These are phyloP conservation scores for Ecdyonurus torrentis DNA, from an alignment of 2,888 invertebrate species.

Conservation along the genomic window DNA sequence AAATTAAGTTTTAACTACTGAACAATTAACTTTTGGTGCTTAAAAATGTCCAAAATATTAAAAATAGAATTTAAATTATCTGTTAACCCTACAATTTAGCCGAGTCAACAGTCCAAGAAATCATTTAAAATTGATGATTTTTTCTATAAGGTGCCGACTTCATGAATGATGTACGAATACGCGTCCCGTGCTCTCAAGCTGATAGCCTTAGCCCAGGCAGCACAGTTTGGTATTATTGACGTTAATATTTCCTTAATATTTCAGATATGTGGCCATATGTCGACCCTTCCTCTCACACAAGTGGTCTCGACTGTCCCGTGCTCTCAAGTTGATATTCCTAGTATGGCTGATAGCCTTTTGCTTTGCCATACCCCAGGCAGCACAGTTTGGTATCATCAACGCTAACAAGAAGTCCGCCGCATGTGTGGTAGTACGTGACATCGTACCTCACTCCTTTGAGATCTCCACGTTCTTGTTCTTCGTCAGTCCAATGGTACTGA, in stretches of 20 bases:
- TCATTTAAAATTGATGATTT: too few relatives aligned
- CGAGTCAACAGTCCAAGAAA: too few relatives aligned
- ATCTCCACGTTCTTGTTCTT: slow-evolving; percentile 34
- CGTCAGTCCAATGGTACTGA: slow-evolving; percentile 29
- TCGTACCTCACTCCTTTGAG: slow-evolving; percentile 35
- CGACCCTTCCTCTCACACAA: slow-evolving; percentile 29
- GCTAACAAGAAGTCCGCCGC: slow-evolving; percentile 13
- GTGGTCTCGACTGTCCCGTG: slow-evolving; percentile 28
- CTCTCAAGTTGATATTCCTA: slow-evolving; percentile 25
- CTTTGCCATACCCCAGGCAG: slow-evolving; percentile 22
- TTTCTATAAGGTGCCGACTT: too few relatives aligned
- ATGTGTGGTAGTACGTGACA: slow-evolving; percentile 16
- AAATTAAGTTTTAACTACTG: too few relatives aligned
- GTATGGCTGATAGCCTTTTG: slow-evolving; percentile 27
- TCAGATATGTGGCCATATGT: slow-evolving; percentile 28
- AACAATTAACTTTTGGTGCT: too few relatives aligned
- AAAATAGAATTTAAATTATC: too few relatives aligned
- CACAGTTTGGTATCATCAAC: slow-evolving; percentile 28
- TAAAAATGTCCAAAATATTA: too few relatives aligned
- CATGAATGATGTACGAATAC: too few relatives aligned
- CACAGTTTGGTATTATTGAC: slow-evolving; percentile 28
- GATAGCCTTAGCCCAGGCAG: slow-evolving; percentile 24
- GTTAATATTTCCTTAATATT: slow-evolving; percentile 11
- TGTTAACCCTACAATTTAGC: too few relatives aligned
- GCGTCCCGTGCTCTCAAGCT: slow-evolving; percentile 26